A percentile compares a stretch with the other conserved stretches of the same genome.
phyloP scores from a whole-genome alignment of 2,888 invertebrate genomes.

The Ptilodon capucinus region DNA sequence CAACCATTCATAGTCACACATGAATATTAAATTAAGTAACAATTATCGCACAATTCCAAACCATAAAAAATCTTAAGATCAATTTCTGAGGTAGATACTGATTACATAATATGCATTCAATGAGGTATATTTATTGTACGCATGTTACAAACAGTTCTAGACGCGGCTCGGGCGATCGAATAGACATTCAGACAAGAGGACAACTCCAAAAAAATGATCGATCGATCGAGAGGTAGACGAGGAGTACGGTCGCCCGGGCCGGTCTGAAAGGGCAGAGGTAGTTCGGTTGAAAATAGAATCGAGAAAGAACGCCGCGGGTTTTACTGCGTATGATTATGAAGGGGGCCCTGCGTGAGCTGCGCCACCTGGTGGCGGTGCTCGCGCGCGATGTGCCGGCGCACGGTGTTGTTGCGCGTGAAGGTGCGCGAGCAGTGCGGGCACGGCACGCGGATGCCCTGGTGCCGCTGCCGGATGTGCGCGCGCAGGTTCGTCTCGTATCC shows the following conservation, averaged over 20 bases:
- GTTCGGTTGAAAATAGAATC: constrained; percentile 58
- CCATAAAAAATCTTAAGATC: constrained; percentile 80
- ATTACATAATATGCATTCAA: constrained; percentile 76
- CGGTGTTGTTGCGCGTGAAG: constrained; percentile 96
- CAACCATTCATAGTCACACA: constrained; percentile 74
- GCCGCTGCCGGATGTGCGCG: constrained; percentile 95
- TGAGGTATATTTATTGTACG: constrained; percentile 77
- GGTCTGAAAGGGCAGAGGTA: constrained; percentile 66
- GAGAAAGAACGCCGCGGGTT: constrained; percentile 41
- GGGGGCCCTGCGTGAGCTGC: constrained; percentile 82
- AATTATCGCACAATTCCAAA: constrained; percentile 76
- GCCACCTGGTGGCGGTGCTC: constrained; percentile 92
- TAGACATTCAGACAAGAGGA: constrained; percentile 5
- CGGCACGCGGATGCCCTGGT: constrained; percentile 95
- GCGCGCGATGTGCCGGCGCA: constrained; percentile 94
- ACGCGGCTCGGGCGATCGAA: constrained; percentile 43
- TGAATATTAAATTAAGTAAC: constrained; percentile 77
- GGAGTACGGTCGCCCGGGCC: constrained; percentile 41
- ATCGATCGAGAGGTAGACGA: constrained; percentile 38
- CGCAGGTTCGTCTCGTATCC: constrained; percentile 96
- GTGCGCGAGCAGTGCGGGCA: constrained; percentile 95
- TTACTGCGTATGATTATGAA: constrained; percentile 86
- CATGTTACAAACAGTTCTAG: constrained; percentile 52
- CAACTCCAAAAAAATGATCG: constrained; percentile 7
- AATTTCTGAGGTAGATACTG: constrained; percentile 79